Conservation (phyloP, 2,888 invertebrate species). For the Heteromurus nitidus region DNA sequence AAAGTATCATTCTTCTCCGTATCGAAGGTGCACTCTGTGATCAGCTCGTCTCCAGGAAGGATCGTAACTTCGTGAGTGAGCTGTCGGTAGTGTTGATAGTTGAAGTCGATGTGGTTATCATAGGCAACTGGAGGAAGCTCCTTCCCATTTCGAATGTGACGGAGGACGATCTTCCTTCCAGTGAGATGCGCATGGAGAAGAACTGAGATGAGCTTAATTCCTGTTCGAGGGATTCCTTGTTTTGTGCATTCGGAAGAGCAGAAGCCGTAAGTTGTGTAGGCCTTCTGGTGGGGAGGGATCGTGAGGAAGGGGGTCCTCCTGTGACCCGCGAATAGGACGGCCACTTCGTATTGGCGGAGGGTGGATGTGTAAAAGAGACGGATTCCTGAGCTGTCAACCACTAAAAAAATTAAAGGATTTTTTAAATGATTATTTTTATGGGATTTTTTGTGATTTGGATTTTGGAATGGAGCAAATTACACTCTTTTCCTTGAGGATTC, state of each 20-base stretch:
- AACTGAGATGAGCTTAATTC: conserved; percentile 88
- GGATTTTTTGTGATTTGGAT: background rate
- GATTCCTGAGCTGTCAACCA: conserved; percentile 87
- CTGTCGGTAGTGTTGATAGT: conserved; percentile 88
- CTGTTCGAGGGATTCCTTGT: conserved; percentile 76
- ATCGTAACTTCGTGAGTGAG: conserved; percentile 86
- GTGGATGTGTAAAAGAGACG: conserved; percentile 86
- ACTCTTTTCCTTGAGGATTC: conserved; percentile 78
- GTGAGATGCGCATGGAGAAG: conserved; percentile 86
- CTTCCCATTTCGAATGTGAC: conserved; percentile 85
- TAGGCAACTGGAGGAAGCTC: conserved; percentile 86
- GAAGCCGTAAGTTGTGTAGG: conserved; percentile 87
- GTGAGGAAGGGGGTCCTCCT: conserved; percentile 87
- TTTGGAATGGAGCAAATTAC: conserved; percentile 34
- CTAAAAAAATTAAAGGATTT: conserved; percentile 75
- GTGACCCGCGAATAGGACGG: conserved; percentile 86
- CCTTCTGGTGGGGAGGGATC: conserved; percentile 86
- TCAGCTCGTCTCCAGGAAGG: conserved; percentile 86
- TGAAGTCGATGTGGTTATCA: conserved; percentile 86
- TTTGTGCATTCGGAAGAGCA: conserved; percentile 75
- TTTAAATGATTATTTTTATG: background rate
- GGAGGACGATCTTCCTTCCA: conserved; percentile 84
- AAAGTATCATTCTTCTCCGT: conserved; percentile 76
- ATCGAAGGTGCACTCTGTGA: conserved; percentile 90
- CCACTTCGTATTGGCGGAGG: conserved; percentile 85